Base-by-base conservation (phyloP, 2,113 vertebrate genomes). In the Tyto alba region DNA sequence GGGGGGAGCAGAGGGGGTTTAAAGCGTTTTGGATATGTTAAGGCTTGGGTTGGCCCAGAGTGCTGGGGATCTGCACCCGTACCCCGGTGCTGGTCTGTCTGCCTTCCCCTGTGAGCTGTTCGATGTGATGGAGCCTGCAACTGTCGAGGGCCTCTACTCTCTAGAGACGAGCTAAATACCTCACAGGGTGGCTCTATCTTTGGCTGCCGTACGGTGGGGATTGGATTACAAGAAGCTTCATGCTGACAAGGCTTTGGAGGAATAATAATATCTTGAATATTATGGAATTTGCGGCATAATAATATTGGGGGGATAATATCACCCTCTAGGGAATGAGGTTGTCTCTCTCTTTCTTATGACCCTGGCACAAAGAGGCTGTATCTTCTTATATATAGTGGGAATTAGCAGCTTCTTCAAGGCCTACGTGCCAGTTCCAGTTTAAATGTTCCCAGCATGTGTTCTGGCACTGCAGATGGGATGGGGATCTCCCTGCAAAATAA, bases 171-270 rank as follows among this genome's bases (percentile, higher is more conserved):
- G 41, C 41, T 63, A 59, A 91, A 71, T 27, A 6, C 45, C 77
- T 78, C 94, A 20, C 19, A 14, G 81, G 55, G 30, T 63, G 93
- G 63, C 85, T 96, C 85, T 95, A 22, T 92, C 93, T 95, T 67
- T 50, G 78, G 91, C 90, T 91, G 84, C 84, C 0, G 59, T 80
- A 34, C 5, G 11, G 82, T 2, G 0, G n/a, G 84, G 96, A 95
- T 94, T 87, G 93, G 95, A 96, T 96, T 96, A 96, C 96, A 95
- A 95, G 92, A 74, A 62, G 89, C 86, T 96, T 95, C 96, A 59
- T 9, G 74, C 94, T 95, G 89, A 88, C 91, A 92, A 75, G 86
- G 66, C 90, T 96, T 91, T 89, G 69, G 80, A 96, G 89, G 57
- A 94, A 93, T 92, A 96, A 94, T 88, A 95, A 66, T 95, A 94